Base-by-base conservation (phyloP, 2,888 invertebrate genomes). In the Microdon myrmicae region DNA sequence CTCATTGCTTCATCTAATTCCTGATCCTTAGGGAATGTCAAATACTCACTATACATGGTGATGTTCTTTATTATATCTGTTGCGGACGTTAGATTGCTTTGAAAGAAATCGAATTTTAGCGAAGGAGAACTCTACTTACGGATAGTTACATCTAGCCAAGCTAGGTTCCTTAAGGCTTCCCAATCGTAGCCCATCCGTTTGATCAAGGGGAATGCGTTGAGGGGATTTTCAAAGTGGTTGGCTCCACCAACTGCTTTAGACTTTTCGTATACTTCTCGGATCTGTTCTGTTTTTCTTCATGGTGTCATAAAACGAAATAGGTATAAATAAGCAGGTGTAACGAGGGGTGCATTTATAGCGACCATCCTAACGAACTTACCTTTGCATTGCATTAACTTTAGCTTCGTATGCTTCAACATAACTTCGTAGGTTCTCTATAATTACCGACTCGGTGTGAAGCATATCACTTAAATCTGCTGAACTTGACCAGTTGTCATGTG, bases 121-220 rank as follows among this genome's bases (percentile, higher is more conserved):
- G 3, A 44, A 47, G 28, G 8, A 41, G n/a, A n/a, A n/a, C n/a
- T 23, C 16, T 41, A 39, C 22, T 39, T 47, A 37, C 31, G 43
- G 31, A 47, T 59, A 56, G 67, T 70, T 37, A 58, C 68, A 39
- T 48, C 64, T 44, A 34, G 26, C 32, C 38, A 58, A 38, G 74
- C 73, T 23, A 87, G 82, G 64, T 85, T 81, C 75, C 90, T 90
- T n/a, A 77, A 37, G 54, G 86, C 87, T 3, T 68, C 71, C 77
- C 95, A 91, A 78, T 95, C 95, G 1, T 90, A 86, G 1, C 95
- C 93, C 73, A 96, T 84, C 72, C 94, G 85, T 81, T 96, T 96
- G 14, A 96, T 90, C 32, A 96, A 83, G 10, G 94, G 85, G 78
- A 93, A 94, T 3, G 95, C 94, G 79, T 95, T 96, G 67, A 96